Conservation (phyloP, 2,888 invertebrate genomes). For the Malachius bipustulatus region DNA sequence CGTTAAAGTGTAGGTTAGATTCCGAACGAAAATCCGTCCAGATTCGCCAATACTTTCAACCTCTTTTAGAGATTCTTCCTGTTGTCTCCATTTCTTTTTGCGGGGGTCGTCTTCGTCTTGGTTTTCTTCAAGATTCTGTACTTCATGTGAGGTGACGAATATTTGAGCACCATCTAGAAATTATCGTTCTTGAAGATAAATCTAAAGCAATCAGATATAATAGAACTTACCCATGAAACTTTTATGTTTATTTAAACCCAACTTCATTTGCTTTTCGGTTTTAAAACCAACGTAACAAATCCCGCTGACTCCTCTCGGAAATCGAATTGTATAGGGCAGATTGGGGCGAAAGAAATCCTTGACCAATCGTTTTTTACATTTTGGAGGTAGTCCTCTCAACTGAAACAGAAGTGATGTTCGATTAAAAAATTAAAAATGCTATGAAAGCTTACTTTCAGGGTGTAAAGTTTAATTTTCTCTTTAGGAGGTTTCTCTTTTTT, state of each 20-base stretch:
- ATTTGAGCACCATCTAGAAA: slow-evolving; percentile 48
- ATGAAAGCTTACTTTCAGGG: slow-evolving; percentile 42
- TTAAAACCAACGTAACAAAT: slow-evolving; percentile 88
- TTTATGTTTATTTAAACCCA: slow-evolving; percentile 72
- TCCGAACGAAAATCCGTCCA: slow-evolving; percentile 84
- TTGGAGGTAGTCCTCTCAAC: slow-evolving; percentile 65
- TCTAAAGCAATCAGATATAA: slow-evolving; percentile 11
- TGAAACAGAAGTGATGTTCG: slow-evolving; percentile 14
- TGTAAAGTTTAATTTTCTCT: slow-evolving; percentile 39
- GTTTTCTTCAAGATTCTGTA: slow-evolving; percentile 33
- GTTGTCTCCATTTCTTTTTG: slow-evolving; percentile 47
- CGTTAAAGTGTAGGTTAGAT: slow-evolving; percentile 74
- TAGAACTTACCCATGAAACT: slow-evolving; percentile 62
- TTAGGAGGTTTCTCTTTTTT: slow-evolving; percentile 31
- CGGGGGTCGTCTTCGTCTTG: slow-evolving; percentile 23
- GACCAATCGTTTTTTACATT: slow-evolving; percentile 70
- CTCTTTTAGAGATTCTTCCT: slow-evolving; percentile 50
- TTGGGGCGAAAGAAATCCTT: slow-evolving; percentile 76
- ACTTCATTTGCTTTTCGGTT: slow-evolving; percentile 64
- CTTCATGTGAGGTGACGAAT: slow-evolving; percentile 41
- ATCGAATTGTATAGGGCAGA: slow-evolving; percentile 63
- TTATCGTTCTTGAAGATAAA: slow-evolving; percentile 33
- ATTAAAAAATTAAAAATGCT: slow-evolving; percentile 3
- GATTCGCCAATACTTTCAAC: slow-evolving; percentile 80
- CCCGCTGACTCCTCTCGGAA: slow-evolving; percentile 66